Evolutionary conservation across 2,797 vertebrate genomes (phyloP).

Genomic region (Heterohyrax brucei): DNA sequence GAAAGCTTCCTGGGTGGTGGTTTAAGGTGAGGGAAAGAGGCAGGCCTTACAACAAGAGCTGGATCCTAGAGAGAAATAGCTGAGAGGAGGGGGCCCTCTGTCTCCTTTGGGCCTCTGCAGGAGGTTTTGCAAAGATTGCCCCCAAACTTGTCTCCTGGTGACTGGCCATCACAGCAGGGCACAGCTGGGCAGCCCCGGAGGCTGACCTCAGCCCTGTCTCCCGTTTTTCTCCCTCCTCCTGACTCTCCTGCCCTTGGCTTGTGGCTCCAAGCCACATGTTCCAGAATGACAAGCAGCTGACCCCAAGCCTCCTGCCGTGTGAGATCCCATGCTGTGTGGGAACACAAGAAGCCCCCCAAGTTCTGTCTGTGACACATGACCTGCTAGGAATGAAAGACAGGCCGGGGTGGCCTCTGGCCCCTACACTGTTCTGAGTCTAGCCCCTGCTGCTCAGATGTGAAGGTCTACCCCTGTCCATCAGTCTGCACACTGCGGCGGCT

Average conservation of each 20-base stretch:
- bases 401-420: rapidly evolving
- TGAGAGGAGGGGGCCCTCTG: not conserved
- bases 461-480: too few species aligned
- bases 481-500: too few species aligned
- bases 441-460: not conserved
- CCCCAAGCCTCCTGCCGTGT: not conserved
- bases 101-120: not conserved
- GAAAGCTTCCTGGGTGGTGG: not conserved
- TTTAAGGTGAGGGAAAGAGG: not conserved
- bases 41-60: not conserved
- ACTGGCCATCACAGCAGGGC: not conserved
- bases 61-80: not conserved
- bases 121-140: not conserved
- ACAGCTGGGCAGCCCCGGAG: not conserved
- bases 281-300: rapidly evolving
- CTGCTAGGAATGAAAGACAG: too few species aligned
- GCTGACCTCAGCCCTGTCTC: not conserved
- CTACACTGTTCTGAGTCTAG: not conserved
- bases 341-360: rapidly evolving
- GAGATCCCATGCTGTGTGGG: rapidly evolving
- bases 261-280: not conserved
- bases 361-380: rapidly evolving
- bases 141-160: not conserved
- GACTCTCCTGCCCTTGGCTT: rapidly evolving
- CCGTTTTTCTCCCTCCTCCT: not conserved